Evolutionary conservation across 2,888 invertebrate genomes (phyloP), one percentile per base, ranked within the genome.

Genomic region (Parnassius glacialis): DNA sequence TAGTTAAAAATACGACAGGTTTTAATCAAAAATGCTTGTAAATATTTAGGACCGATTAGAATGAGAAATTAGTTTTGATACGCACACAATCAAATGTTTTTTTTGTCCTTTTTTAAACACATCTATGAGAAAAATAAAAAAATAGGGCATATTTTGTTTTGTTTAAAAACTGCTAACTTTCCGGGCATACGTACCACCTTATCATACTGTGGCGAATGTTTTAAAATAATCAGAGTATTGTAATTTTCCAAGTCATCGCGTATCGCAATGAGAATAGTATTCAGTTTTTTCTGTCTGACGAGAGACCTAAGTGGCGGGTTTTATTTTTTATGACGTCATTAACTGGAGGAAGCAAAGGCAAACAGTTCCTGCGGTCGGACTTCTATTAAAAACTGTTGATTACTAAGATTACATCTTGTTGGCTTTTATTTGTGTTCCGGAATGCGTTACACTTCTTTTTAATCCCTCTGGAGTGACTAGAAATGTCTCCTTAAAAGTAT

Each of bases 301-400:
- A 66, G 76, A 78, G 79, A 74, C 76, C 75, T 83, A 68, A 72
- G 67, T 78, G 79, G 74, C 74, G 74, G 78, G 72, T 75, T 78
- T 77, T 76, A 78, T 78, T 86, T 87, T 89, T 87, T 85, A 85
- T 84, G 87, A 85, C 81, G 79, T 88, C 86, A 88, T 89, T 89
- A 90, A 84, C 79, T 80, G 66, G 74, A 87, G 89, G 89, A 90
- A 87, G 83, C 76, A 71, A 73, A 79, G 76, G 80, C 76, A 81
- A 84, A 81, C 78, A 79, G 77, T 82, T 80, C 79, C 80, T 87
- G 89, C 81, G 87, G 87, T 88, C 74, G 65, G 65, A 61, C 68
- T 70, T 71, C 70, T 71, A 78, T 80, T 84, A 81, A 75, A 79
- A 85, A 81, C 79, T 80, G 81, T 82, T 85, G 83, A 85, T 84